These are phyloP conservation scores for Choristoneura rosaceana DNA, from an alignment of 2,888 invertebrate species.

Conservation along the genomic window DNA sequence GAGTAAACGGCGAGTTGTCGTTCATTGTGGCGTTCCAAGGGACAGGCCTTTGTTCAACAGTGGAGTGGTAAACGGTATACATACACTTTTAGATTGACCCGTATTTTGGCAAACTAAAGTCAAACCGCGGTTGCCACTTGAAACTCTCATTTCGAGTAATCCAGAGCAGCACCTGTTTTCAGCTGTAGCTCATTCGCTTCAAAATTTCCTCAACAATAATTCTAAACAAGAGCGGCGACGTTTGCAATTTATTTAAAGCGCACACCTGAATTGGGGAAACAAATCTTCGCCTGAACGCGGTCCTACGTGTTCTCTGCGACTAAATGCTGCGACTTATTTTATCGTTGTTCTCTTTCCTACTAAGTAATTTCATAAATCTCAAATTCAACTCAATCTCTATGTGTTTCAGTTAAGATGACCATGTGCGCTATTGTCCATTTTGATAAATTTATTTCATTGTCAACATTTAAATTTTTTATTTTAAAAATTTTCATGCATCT, in stretches of 20 bases:
- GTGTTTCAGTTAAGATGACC: no score
- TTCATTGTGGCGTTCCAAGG: no score
- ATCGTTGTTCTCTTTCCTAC: neutral
- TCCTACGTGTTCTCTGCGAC: conserved; percentile 42
- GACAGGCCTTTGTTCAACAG: no score
- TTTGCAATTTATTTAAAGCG: conserved; percentile 43
- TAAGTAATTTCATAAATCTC: no score
- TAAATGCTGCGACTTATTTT: neutral
- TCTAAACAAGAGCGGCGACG: conserved; percentile 21
- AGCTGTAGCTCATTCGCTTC: conserved; percentile 20
- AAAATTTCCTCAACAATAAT: conserved; percentile 34
- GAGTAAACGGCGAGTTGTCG: no score
- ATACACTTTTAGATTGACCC: neutral
- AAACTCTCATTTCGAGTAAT: conserved; percentile 18
- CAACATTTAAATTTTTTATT: no score
- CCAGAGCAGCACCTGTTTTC: conserved; percentile 31
- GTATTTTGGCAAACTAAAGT: neutral
- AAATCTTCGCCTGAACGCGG: conserved; percentile 39
- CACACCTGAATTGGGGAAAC: conserved; percentile 14
- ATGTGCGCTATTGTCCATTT: no score
- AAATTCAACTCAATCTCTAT: no score
- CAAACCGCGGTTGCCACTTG: conserved; percentile 1
- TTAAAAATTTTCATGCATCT: no score
- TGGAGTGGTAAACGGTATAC: no score
- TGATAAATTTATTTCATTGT: no score